Evolutionary conservation across 2,888 invertebrate species (phyloP).

Genomic region (Noctua fimbriata): DNA sequence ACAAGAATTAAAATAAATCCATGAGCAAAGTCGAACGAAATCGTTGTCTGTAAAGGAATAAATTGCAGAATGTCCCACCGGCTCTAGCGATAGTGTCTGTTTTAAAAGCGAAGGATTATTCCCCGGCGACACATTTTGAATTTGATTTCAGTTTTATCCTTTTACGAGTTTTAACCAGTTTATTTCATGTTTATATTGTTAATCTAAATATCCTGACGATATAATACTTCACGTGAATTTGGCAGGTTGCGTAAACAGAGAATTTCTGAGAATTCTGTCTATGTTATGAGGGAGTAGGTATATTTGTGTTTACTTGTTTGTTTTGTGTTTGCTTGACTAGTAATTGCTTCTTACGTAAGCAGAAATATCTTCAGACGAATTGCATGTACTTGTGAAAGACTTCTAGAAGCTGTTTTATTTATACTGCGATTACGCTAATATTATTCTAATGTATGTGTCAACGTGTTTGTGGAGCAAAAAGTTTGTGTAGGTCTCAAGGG

Average conservation of each 20-base stretch:
- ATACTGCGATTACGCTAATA: neutral
- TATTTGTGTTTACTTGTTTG: slow-evolving; percentile 26
- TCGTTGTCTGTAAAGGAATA: slow-evolving; percentile 60
- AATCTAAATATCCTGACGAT: slow-evolving; percentile 16
- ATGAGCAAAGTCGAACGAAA: slow-evolving; percentile 38
- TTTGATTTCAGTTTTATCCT: slow-evolving; percentile 66
- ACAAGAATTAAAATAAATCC: slow-evolving; percentile 38
- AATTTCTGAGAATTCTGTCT: slow-evolving; percentile 8
- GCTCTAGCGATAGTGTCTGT: slow-evolving; percentile 64
- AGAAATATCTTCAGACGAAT: neutral
- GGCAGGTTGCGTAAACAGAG: slow-evolving; percentile 6
- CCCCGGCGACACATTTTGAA: slow-evolving; percentile 67
- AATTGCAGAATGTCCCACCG: slow-evolving; percentile 63
- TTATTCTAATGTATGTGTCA: neutral
- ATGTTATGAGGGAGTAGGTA: neutral
- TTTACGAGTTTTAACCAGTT: slow-evolving; percentile 55
- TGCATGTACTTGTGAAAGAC: neutral
- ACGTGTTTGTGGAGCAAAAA: neutral
- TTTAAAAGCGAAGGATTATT: slow-evolving; percentile 69
- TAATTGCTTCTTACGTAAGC: slow-evolving; percentile 4
- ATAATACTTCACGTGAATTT: slow-evolving; percentile 5
- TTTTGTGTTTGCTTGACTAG: slow-evolving; percentile 5
- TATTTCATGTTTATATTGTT: slow-evolving; percentile 43
- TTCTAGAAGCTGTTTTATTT: neutral
- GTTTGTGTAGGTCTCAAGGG: neutral